phyloP scores from a whole-genome alignment of 2,888 invertebrate genomes.

The Rhagonycha fulva region DNA sequence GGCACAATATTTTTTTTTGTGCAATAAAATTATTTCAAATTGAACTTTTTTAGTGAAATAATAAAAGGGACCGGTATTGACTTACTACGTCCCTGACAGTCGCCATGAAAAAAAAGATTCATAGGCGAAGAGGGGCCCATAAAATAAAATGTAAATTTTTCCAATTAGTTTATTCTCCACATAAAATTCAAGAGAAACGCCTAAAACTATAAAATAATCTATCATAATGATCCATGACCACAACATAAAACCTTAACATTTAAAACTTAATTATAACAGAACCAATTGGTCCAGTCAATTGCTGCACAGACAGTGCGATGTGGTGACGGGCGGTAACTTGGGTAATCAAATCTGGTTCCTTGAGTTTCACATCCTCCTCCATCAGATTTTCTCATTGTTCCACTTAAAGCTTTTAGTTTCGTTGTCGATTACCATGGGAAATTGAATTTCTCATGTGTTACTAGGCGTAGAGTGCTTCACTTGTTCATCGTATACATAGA shows the following conservation, averaged over 20 bases:
- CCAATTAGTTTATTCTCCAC: slow-evolving; percentile 23
- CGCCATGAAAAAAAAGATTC: neutral
- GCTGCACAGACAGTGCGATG: neutral
- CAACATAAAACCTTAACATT: slow-evolving; percentile 35
- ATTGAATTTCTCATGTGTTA: neutral
- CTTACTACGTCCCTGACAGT: no score
- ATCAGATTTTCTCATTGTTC: neutral
- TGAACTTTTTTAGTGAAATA: no score
- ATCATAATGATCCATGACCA: slow-evolving; percentile 22
- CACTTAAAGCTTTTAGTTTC: neutral
- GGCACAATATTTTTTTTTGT: no score
- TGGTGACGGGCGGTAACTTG: slow-evolving; percentile 1
- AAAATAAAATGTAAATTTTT: slow-evolving; percentile 9
- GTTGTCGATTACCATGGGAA: neutral
- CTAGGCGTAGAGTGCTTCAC: no score
- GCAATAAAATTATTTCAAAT: no score
- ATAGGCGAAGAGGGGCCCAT: neutral
- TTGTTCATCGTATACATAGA: neutral
- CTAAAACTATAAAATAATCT: slow-evolving; percentile 30
- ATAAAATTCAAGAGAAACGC: slow-evolving; percentile 39
- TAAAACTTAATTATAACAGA: slow-evolving; percentile 21
- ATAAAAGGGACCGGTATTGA: no score
- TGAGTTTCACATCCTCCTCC: neutral
- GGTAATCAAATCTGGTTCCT: neutral
- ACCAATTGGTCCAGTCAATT: slow-evolving; percentile 28